Conservation (phyloP, 2,113 vertebrate genomes). For the Cyanocitta stelleri region DNA sequence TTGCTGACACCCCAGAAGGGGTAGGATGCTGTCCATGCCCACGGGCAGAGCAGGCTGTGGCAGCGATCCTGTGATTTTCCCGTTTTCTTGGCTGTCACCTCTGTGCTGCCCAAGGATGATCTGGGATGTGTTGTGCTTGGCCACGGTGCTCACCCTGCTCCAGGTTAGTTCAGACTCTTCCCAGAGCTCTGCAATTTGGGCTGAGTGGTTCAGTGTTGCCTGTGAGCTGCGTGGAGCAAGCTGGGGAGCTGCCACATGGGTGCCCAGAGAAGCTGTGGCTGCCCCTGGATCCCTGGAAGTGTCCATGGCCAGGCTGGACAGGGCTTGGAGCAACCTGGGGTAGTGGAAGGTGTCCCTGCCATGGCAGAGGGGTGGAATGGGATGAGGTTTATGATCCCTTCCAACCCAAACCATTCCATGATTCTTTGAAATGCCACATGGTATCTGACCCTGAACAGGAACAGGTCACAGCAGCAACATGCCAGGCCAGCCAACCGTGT, state of each 20-base stretch:
- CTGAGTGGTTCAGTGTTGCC: neutral
- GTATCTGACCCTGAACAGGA: neutral
- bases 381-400: neutral
- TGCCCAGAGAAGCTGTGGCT: neutral
- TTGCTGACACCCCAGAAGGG: neutral
- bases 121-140: neutral
- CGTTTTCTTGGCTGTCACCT: rapidly evolving
- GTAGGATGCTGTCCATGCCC: rapidly evolving
- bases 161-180: neutral
- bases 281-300: neutral
- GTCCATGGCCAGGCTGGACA: rapidly evolving
- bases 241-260: neutral
- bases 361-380: neutral
- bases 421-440: rapidly evolving
- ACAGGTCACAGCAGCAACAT: rapidly evolving
- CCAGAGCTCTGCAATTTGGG: neutral
- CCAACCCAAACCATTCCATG: neutral
- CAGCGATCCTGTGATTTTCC: rapidly evolving
- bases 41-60: neutral
- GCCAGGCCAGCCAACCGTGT: neutral
- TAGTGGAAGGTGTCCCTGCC: rapidly evolving
- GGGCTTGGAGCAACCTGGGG: neutral
- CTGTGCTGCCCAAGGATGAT: rapidly evolving
- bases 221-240: neutral
- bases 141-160: neutral